Conservation (phyloP, 1,140 invertebrate genomes). For the Megalopta genalis region DNA sequence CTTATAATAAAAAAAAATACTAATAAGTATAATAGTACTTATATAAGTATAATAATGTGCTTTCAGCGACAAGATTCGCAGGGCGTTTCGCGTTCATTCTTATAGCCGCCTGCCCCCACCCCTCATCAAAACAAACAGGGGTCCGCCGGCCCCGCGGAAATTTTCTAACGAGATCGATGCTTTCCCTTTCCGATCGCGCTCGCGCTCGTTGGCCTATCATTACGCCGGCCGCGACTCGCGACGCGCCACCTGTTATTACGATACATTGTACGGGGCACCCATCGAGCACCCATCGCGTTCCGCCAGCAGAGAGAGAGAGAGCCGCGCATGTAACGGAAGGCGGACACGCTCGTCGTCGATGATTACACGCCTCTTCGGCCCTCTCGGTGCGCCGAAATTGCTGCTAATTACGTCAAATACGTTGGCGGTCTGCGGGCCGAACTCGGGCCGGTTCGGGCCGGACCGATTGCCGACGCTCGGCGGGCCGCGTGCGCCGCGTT, state of each 20-base stretch:
- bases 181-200: constrained; percentile 53
- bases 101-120: too few relatives aligned
- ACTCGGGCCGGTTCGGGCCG: background rate
- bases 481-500: background rate
- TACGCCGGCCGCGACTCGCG: constrained; percentile 29
- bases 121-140: background rate
- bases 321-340: constrained; percentile 41
- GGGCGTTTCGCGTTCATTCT: too few relatives aligned
- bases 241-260: constrained; percentile 50
- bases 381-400: constrained; percentile 21
- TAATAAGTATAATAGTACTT: too few relatives aligned
- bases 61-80: too few relatives aligned
- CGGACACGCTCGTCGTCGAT: constrained; percentile 27
- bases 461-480: too few relatives aligned
- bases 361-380: constrained; percentile 40
- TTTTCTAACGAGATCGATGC: constrained; percentile 31
- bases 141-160: background rate
- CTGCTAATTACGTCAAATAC: constrained; percentile 18
- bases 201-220: constrained; percentile 36
- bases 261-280: constrained; percentile 33
- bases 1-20: too few relatives aligned
- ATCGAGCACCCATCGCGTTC: constrained; percentile 3
- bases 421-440: background rate
- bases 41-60: too few relatives aligned
- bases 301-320: too few relatives aligned